Percentiles rank a stretch among this genome's conserved stretches.
Conservation (phyloP, 2,888 invertebrate genomes). For the Lycocerus yunnanus region DNA sequence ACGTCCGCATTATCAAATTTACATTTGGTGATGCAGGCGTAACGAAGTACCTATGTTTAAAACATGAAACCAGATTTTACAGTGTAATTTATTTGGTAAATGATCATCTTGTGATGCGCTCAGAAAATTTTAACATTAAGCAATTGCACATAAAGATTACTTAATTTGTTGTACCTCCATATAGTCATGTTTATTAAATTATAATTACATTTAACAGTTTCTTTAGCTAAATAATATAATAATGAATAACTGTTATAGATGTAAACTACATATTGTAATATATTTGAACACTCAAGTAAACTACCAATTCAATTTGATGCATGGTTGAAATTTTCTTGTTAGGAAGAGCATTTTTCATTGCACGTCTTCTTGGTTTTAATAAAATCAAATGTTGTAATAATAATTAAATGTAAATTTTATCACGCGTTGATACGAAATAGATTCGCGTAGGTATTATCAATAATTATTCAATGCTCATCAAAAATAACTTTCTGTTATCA, state of each 20-base stretch:
- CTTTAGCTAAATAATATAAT: not conserved
- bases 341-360: too few species aligned
- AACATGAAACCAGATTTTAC: conserved; percentile 30
- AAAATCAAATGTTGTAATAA: not conserved
- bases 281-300: not conserved
- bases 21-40: conserved; percentile 28
- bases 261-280: too few species aligned
- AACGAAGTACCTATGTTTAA: conserved; percentile 29
- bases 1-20: conserved; percentile 21
- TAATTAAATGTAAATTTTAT: not conserved
- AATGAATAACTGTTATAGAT: too few species aligned
- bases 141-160: not conserved
- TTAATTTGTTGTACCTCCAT: not conserved
- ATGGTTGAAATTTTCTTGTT: too few species aligned
- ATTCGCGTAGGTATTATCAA: not conserved
- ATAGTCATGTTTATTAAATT: not conserved
- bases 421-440: not conserved
- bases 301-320: not conserved
- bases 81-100: conserved; percentile 29
- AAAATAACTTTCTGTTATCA: not conserved
- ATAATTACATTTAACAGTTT: not conserved
- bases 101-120: conserved; percentile 6
- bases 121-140: not conserved
- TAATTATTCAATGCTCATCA: not conserved
- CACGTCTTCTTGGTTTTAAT: not conserved